phyloP scores from a whole-genome alignment of 2,888 invertebrate species.

The Nezara viridula region DNA sequence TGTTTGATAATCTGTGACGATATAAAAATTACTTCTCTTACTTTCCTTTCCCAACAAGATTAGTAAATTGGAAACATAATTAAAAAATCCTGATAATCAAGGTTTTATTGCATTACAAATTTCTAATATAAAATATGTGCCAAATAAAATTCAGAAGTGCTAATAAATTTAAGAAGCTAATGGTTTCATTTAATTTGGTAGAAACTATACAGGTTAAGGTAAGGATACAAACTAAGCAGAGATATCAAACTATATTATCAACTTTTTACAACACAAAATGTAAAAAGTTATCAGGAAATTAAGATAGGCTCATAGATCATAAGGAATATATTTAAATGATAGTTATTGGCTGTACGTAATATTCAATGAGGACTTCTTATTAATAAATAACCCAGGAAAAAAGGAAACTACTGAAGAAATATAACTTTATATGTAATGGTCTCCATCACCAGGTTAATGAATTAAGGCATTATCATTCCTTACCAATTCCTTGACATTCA shows the following conservation, averaged over 20 bases:
- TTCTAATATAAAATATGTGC: background rate
- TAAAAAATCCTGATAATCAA: background rate
- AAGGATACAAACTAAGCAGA: background rate
- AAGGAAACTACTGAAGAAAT: constrained; percentile 47
- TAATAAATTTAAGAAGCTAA: background rate
- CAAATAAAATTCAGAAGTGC: background rate
- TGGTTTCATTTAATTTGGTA: background rate
- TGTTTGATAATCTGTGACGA: too few relatives aligned
- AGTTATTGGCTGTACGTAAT: background rate
- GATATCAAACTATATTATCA: background rate
- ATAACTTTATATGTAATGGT: constrained; percentile 10
- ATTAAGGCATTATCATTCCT: constrained; percentile 67
- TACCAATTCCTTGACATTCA: constrained; percentile 77
- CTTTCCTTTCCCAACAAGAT: too few relatives aligned
- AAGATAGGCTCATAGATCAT: background rate
- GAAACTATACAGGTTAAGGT: background rate
- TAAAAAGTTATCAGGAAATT: background rate
- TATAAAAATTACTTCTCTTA: too few relatives aligned
- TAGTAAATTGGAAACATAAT: background rate
- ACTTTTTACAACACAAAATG: background rate
- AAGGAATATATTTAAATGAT: background rate
- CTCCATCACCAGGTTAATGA: constrained; percentile 56
- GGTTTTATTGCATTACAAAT: constrained; percentile 18
- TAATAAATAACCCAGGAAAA: constrained; percentile 10
- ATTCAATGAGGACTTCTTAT: background rate